phyloP scores from a whole-genome alignment of 2,888 invertebrate species.

The Augiades crinisus region DNA sequence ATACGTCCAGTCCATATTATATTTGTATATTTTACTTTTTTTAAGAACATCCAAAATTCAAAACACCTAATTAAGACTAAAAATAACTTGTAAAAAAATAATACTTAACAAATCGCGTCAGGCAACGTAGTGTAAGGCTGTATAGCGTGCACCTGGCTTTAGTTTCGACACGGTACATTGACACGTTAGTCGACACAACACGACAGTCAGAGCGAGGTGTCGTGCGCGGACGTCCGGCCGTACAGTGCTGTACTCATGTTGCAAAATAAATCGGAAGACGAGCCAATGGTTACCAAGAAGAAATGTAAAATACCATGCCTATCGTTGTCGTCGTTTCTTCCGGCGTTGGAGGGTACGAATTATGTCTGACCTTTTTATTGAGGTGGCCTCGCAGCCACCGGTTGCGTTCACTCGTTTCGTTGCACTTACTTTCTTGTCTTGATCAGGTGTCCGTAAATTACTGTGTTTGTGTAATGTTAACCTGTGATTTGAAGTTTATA shows the following conservation, averaged over 20 bases:
- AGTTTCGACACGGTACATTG: constrained; percentile 61
- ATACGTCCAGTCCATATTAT: no score
- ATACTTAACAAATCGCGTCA: constrained; percentile 16
- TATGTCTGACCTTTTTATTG: constrained; percentile 58
- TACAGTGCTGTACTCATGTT: constrained; percentile 57
- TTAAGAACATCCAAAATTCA: no score
- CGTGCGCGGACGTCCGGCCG: constrained; percentile 70
- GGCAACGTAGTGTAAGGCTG: constrained; percentile 39
- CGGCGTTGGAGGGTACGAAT: constrained; percentile 72
- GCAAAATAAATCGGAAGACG: constrained; percentile 67
- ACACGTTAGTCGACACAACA: constrained; percentile 52
- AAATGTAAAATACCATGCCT: constrained; percentile 77
- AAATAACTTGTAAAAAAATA: constrained; percentile 6
- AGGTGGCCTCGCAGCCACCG: constrained; percentile 65
- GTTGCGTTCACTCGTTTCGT: constrained; percentile 70
- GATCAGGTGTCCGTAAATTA: constrained; percentile 68
- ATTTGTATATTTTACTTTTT: no score
- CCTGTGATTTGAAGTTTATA: constrained; percentile 37
- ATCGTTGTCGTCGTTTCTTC: constrained; percentile 71
- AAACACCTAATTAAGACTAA: no score
- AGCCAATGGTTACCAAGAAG: constrained; percentile 75
- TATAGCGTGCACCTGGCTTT: constrained; percentile 56
- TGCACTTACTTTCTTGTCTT: constrained; percentile 77
- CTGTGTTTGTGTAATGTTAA: constrained; percentile 58
- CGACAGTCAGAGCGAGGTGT: constrained; percentile 60